Conservation (phyloP, 2,888 invertebrate genomes). For the Auanema freiburgensis region DNA sequence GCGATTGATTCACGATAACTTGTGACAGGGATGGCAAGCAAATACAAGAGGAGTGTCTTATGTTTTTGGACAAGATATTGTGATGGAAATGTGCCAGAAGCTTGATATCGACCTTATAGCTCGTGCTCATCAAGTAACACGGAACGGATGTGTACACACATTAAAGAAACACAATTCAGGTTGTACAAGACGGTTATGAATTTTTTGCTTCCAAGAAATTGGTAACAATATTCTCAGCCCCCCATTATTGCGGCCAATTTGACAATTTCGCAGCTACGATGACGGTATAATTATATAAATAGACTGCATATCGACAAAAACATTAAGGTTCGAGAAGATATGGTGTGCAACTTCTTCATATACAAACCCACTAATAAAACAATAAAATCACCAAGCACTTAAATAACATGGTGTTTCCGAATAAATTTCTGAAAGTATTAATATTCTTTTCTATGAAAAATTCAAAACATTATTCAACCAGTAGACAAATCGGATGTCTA, state of each 20-base stretch:
- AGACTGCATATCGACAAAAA: not conserved
- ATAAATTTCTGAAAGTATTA: no score
- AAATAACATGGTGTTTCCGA: no score
- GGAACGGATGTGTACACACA: not conserved
- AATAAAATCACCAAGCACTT: no score
- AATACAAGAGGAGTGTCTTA: slow-evolving; percentile 69
- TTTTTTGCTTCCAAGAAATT: slow-evolving; percentile 66
- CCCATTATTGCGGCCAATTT: slow-evolving; percentile 59
- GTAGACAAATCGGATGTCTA: no score
- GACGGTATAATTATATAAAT: slow-evolving; percentile 32
- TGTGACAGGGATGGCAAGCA: slow-evolving; percentile 39
- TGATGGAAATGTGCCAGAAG: slow-evolving; percentile 67
- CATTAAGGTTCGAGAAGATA: slow-evolving; percentile 42
- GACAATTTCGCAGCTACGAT: slow-evolving; percentile 54
- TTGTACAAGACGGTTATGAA: slow-evolving; percentile 71
- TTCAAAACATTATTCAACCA: no score
- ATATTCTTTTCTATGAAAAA: no score
- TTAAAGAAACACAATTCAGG: slow-evolving; percentile 49
- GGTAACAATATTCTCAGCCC: slow-evolving; percentile 54
- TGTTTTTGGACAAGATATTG: slow-evolving; percentile 70
- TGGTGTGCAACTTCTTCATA: slow-evolving; percentile 53
- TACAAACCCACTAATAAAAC: slow-evolving; percentile 47
- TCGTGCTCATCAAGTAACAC: slow-evolving; percentile 48
- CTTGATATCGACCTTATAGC: slow-evolving; percentile 70
- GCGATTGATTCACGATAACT: slow-evolving; percentile 7